Percentiles rank a stretch among this genome's conserved stretches.
Evolutionary conservation across 2,797 vertebrate genomes (phyloP).

Genomic region (Enteromius paludinosus): DNA sequence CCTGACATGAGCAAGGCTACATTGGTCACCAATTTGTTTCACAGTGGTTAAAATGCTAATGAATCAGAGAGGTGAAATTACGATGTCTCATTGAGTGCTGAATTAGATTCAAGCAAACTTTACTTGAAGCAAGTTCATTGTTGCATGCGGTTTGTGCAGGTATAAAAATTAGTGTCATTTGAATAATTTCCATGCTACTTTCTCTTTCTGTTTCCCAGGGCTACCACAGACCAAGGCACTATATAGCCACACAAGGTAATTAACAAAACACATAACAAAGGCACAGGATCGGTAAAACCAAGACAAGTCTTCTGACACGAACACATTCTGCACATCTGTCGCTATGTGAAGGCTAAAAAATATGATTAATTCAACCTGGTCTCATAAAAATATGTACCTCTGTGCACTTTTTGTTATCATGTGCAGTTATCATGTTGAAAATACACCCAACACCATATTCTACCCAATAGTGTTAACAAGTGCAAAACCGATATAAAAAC

Average conservation of each 20-base stretch:
- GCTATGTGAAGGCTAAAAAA: neutral
- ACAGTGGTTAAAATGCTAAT: constrained; percentile 55
- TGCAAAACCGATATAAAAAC: too few species aligned
- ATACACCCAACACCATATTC: too few species aligned
- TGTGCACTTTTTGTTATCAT: too few species aligned
- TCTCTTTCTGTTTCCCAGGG: constrained; percentile 77
- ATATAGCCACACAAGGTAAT: constrained; percentile 97
- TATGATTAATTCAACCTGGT: neutral
- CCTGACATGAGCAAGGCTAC: constrained; percentile 28
- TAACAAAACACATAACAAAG: constrained; percentile 48
- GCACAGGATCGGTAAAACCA: neutral
- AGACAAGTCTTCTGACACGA: neutral
- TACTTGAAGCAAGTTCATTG: constrained; percentile 16
- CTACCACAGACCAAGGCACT: constrained; percentile 94
- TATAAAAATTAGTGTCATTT: constrained; percentile 13
- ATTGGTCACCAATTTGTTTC: constrained; percentile 51
- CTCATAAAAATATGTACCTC: too few species aligned
- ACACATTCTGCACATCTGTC: neutral
- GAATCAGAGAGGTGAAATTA: constrained; percentile 38
- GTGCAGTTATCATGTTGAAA: too few species aligned
- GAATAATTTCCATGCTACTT: constrained; percentile 49
- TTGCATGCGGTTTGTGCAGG: constrained; percentile 14
- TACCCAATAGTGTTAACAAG: too few species aligned
- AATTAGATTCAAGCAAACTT: constrained; percentile 28
- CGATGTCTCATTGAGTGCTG: constrained; percentile 13